Percentiles rank a stretch among this genome's conserved stretches.
These are phyloP conservation scores for Acipenser oxyrinchus DNA, from an alignment of 2,797 vertebrate species.

Conservation along the genomic window DNA sequence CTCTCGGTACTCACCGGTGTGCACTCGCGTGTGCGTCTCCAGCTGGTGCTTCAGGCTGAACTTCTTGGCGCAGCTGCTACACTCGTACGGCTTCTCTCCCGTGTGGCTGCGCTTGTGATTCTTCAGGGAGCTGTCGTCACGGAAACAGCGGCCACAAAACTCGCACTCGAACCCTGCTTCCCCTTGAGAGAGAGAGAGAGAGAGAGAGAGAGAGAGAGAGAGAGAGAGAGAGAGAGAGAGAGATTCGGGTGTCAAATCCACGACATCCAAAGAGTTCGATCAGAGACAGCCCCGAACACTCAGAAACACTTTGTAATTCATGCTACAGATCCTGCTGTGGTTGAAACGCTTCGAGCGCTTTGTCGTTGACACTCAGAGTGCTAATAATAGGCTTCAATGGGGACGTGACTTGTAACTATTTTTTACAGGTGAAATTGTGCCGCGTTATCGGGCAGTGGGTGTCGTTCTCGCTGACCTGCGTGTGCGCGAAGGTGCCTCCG, in stretches of 20 bases:
- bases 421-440: too few species aligned
- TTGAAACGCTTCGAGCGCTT: too few species aligned
- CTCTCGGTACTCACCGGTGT: conserved; percentile 58
- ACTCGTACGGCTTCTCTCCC: conserved; percentile 59
- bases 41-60: conserved; percentile 79
- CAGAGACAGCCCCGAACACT: too few species aligned
- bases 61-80: conserved; percentile 65
- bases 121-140: conserved; percentile 32
- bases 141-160: conserved; percentile 35
- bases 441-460: too few species aligned
- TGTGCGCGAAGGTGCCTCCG: conserved; percentile 24
- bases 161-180: conserved; percentile 38
- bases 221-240: background rate
- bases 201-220: background rate
- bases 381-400: too few species aligned
- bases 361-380: too few species aligned
- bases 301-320: too few species aligned
- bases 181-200: background rate
- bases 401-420: too few species aligned
- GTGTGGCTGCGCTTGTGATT: conserved; percentile 44
- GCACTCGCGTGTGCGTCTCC: conserved; percentile 71
- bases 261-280: too few species aligned
- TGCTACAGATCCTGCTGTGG: too few species aligned
- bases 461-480: conserved; percentile 1
- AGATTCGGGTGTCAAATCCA: too few species aligned